Base-by-base conservation (phyloP, 2,113 vertebrate genomes). In the Apteryx owenii region DNA sequence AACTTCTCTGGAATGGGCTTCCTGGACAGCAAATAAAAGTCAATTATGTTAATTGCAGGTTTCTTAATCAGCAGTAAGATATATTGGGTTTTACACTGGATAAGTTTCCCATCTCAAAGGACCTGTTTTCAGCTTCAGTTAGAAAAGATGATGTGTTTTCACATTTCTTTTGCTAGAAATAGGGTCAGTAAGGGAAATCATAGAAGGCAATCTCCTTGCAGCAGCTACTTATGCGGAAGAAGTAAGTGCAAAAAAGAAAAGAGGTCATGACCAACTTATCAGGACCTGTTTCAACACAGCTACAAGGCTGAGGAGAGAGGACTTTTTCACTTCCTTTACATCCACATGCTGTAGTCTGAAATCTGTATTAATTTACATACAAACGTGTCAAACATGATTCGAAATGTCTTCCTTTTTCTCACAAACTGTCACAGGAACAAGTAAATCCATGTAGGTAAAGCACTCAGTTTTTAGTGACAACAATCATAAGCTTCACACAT, bases 181-280 rank as follows among this genome's bases (percentile, higher is more conserved):
- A 90, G 18, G 40, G 64, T 85, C 81, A 91, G 53, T 12, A 50
- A 89, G 36, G 83, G 71, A 40, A 97, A 58, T 61, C 81, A 80
- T 1, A 88, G 33, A 88, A 82, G 42, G 44, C 12, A 68, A 10
- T 31, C 36, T 58, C 86, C 85, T 50, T 89, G 79, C 75, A 91
- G 64, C 17, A 89, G 33, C 44, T 95, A 92, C 50, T 94, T 83
- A 92, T 82, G 82, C 42, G 46, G 84, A 95, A 96, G 66, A 3
- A 91, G 54, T 11, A 70, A 95, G 54, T 46, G 62, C 53, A 89
- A 88, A 71, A 70, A 76, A 54, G 38, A 80, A 81, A 90, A 81
- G 53, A 82, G 81, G 86, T 92, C 93, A 69, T 13, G 81, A 88
- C 36, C 78, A 95, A 77, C 36, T 89, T 62, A 81, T 1, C 12